Evolutionary conservation across 2,113 vertebrate species (phyloP).

Genomic region (Alaudala cheleensis): DNA sequence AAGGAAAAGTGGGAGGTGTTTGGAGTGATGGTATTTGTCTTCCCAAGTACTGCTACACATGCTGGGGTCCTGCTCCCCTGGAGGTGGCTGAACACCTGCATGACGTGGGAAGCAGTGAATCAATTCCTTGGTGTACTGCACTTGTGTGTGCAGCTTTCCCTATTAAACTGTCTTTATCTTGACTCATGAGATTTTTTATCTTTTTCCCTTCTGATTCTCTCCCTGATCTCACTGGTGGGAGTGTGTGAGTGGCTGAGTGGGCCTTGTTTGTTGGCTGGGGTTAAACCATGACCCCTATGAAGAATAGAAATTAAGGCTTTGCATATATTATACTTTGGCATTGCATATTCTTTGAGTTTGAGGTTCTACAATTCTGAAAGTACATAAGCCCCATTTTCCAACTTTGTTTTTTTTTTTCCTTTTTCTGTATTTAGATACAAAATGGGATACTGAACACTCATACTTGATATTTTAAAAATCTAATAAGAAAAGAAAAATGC

Average conservation of each 20-base stretch:
- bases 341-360: background rate
- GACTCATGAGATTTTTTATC: background rate
- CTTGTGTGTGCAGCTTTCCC: background rate
- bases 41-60: no score
- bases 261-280: background rate
- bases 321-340: background rate
- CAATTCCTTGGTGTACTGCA: background rate
- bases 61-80: no score
- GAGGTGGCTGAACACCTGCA: background rate
- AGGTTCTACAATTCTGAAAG: background rate
- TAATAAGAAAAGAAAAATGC: background rate
- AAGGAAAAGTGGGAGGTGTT: no score
- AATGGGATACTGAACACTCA: background rate
- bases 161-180: background rate
- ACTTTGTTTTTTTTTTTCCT: background rate
- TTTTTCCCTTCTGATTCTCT: background rate
- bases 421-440: background rate
- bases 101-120: background rate
- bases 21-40: no score
- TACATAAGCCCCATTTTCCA: background rate
- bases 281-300: background rate
- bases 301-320: background rate
- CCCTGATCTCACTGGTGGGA: background rate
- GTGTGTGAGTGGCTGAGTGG: background rate
- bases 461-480: background rate